These are phyloP conservation scores for Epinephelus moara DNA, from an alignment of 2,113 vertebrate genomes.

Conservation along the genomic window DNA sequence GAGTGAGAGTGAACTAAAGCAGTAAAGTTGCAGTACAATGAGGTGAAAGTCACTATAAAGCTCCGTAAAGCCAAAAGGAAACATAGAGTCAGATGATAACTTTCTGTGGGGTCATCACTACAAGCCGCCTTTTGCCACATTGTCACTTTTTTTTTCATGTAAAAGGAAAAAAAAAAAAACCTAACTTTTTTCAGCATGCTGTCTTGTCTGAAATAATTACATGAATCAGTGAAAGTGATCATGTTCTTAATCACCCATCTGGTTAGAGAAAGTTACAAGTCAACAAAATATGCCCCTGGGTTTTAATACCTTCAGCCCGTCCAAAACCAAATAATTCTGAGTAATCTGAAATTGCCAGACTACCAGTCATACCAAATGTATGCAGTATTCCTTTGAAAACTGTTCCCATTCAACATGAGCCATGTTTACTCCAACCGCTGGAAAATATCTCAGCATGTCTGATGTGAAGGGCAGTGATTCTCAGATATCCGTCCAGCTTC, in stretches of 20 bases:
- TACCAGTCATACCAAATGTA: conserved; percentile 56
- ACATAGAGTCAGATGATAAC: not conserved
- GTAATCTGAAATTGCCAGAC: conserved; percentile 57
- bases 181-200: not conserved
- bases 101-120: not conserved
- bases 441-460: conserved; percentile 55
- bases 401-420: conserved; percentile 52
- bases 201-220: conserved; percentile 10
- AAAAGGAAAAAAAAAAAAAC: not conserved
- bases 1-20: not conserved
- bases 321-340: conserved; percentile 54
- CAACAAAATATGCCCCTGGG: conserved; percentile 14
- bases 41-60: not conserved
- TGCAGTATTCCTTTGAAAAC: conserved; percentile 43
- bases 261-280: conserved; percentile 17
- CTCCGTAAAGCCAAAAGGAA: not conserved
- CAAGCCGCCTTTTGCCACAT: not conserved
- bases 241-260: not conserved
- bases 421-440: conserved; percentile 59
- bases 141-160: not conserved
- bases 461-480: conserved; percentile 45
- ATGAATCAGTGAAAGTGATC: conserved; percentile 32
- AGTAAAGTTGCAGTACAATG: not conserved
- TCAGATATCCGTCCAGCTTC: conserved; percentile 69
- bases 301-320: conserved; percentile 33